Conservation (phyloP, 1,140 invertebrate genomes). For the Gryllus bimaculatus region DNA sequence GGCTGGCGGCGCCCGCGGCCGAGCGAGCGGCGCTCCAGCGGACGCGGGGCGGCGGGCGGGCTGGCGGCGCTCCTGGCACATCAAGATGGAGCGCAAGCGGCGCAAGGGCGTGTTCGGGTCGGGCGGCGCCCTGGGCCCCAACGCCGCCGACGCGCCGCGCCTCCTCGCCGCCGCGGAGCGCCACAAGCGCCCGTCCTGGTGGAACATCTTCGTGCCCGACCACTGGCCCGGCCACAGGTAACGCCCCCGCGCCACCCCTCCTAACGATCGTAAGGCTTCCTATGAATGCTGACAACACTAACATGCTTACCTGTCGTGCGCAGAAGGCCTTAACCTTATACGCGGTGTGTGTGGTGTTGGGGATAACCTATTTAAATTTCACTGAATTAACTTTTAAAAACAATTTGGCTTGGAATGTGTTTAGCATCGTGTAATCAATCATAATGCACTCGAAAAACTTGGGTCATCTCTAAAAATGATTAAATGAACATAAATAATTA, state of each 20-base stretch:
- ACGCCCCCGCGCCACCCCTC: background rate
- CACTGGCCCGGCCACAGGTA: conserved; percentile 37
- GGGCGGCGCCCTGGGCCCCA: conserved; percentile 33
- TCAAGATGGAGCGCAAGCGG: conserved; percentile 54
- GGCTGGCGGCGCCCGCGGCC: conserved; percentile 29
- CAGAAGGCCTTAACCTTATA: too few relatives aligned
- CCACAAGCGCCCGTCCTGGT: conserved; percentile 72
- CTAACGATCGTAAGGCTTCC: too few relatives aligned
- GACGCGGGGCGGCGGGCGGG: conserved; percentile 15
- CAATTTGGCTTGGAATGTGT: too few relatives aligned
- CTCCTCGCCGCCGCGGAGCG: conserved; percentile 31
- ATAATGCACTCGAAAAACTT: too few relatives aligned
- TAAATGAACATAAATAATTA: too few relatives aligned
- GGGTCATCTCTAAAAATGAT: too few relatives aligned
- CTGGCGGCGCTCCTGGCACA: conserved; percentile 60
- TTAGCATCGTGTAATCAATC: too few relatives aligned
- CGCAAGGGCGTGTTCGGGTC: conserved; percentile 44
- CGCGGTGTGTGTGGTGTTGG: too few relatives aligned
- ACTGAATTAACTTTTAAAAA: too few relatives aligned
- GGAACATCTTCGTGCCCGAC: conserved; percentile 73
- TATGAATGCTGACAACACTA: too few relatives aligned
- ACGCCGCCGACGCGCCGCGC: background rate
- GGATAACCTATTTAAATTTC: too few relatives aligned
- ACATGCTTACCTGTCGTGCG: too few relatives aligned
- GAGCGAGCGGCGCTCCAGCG: conserved; percentile 30